phyloP scores from a whole-genome alignment of 1,140 invertebrate genomes.

The Lepidurus arcticus region DNA sequence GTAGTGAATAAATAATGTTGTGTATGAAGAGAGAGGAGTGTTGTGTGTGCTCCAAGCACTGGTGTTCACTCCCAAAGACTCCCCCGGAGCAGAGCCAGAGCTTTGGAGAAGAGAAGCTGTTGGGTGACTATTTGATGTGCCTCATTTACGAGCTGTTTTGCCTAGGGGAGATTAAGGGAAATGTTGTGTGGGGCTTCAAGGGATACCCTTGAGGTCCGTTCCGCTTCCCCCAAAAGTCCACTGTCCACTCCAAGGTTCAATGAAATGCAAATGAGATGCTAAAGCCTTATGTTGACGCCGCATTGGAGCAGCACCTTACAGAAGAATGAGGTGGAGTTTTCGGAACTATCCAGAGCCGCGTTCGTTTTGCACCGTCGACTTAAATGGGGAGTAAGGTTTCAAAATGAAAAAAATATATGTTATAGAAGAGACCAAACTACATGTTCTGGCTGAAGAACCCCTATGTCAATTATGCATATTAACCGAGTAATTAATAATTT shows the following conservation, averaged over 20 bases:
- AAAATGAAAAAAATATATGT: too few species aligned
- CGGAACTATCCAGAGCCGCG: too few species aligned
- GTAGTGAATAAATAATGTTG: not conserved
- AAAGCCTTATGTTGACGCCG: too few species aligned
- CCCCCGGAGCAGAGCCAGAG: not conserved
- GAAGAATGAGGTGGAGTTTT: too few species aligned
- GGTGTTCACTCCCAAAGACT: not conserved
- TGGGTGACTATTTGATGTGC: slow-evolving; percentile 2
- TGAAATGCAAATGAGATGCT: too few species aligned
- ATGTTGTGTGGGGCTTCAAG: not conserved
- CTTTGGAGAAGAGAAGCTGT: not conserved
- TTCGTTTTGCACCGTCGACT: too few species aligned
- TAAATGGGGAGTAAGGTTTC: too few species aligned
- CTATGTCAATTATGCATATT: too few species aligned
- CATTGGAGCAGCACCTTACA: too few species aligned
- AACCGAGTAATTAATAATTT: too few species aligned
- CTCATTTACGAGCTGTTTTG: slow-evolving; percentile 1
- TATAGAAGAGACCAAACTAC: too few species aligned
- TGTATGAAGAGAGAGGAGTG: not conserved
- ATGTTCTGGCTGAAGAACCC: too few species aligned
- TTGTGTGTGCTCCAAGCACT: not conserved
- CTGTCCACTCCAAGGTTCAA: not conserved
- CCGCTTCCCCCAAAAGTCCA: not conserved
- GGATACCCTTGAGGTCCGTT: not conserved
- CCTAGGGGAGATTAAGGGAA: not conserved